These are phyloP conservation scores for Notodonta dromedarius DNA, from an alignment of 2,888 invertebrate genomes.

Conservation along the genomic window DNA sequence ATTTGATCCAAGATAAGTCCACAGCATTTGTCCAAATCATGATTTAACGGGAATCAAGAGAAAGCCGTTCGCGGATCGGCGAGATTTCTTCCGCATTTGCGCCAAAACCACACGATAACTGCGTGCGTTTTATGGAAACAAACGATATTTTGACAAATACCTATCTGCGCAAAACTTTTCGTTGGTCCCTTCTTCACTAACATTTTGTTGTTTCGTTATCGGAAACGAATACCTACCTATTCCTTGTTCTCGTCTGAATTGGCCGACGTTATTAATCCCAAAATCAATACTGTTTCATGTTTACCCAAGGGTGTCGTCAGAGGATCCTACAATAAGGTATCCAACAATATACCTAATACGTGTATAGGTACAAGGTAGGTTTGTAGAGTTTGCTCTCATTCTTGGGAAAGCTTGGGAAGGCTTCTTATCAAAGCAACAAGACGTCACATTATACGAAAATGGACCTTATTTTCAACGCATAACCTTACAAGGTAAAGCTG, in stretches of 20 bases:
- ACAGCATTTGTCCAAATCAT: constrained; percentile 22
- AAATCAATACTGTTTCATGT: not conserved
- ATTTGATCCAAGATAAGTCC: constrained; percentile 34
- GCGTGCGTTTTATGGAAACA: constrained; percentile 24
- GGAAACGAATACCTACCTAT: not conserved
- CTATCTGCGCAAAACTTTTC: not conserved
- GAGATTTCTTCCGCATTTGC: constrained; percentile 27
- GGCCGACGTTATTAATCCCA: not conserved
- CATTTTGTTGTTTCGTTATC: not conserved
- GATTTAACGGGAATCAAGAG: constrained; percentile 42
- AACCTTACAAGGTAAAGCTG: not conserved
- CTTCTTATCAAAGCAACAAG: not conserved
- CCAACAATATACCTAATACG: too few relatives aligned
- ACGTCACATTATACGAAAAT: not conserved
- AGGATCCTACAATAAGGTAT: too few relatives aligned
- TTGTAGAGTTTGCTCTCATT: not conserved
- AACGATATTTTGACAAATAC: constrained; percentile 28
- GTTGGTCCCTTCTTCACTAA: not conserved
- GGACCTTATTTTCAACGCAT: not conserved
- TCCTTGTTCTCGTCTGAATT: not conserved
- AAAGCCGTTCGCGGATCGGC: constrained; percentile 28
- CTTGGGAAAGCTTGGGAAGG: not conserved
- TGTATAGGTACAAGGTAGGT: not conserved
- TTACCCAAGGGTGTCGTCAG: not conserved
- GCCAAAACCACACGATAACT: constrained; percentile 24